Conservation (phyloP, 2,797 vertebrate species). For the Enteromius thamalakanensis region DNA sequence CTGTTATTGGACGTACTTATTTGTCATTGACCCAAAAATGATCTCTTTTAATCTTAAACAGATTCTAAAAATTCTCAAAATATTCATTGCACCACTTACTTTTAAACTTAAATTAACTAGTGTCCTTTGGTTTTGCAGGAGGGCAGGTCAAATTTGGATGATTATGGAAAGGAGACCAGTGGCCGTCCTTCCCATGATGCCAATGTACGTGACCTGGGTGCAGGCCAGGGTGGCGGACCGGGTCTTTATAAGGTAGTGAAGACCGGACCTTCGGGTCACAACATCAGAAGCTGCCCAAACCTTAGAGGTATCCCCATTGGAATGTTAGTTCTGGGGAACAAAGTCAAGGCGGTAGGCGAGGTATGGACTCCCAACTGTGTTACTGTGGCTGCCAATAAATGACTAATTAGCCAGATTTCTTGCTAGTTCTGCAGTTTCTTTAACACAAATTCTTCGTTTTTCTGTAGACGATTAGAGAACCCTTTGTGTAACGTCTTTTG, state of each 20-base stretch:
- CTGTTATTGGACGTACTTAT: background rate
- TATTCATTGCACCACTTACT: background rate
- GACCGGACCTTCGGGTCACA: constrained; percentile 99
- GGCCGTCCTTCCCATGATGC: constrained; percentile 92
- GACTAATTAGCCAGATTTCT: constrained; percentile 72
- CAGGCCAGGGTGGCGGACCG: constrained; percentile 93
- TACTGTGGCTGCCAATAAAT: constrained; percentile 86
- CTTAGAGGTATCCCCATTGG: constrained; percentile 99
- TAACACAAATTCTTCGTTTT: constrained; percentile 54
- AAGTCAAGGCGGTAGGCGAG: constrained; percentile 99
- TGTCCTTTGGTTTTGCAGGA: constrained; percentile 88
- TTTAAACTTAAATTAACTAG: constrained; percentile 64
- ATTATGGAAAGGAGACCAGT: constrained; percentile 94
- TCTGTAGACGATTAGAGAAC: constrained; percentile 56
- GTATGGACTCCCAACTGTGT: constrained; percentile 81
- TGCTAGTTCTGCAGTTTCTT: constrained; percentile 61
- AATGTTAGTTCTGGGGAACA: constrained; percentile 99
- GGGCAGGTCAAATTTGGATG: constrained; percentile 91
- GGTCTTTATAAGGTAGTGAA: constrained; percentile 99
- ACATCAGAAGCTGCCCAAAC: constrained; percentile 99
- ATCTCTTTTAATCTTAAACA: constrained; percentile 6
- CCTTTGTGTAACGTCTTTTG: constrained; percentile 60
- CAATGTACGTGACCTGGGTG: constrained; percentile 88
- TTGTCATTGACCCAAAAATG: background rate
- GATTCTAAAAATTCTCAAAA: no score